phyloP scores from a whole-genome alignment of 1,140 invertebrate species.

The Spodoptera frugiperda region DNA sequence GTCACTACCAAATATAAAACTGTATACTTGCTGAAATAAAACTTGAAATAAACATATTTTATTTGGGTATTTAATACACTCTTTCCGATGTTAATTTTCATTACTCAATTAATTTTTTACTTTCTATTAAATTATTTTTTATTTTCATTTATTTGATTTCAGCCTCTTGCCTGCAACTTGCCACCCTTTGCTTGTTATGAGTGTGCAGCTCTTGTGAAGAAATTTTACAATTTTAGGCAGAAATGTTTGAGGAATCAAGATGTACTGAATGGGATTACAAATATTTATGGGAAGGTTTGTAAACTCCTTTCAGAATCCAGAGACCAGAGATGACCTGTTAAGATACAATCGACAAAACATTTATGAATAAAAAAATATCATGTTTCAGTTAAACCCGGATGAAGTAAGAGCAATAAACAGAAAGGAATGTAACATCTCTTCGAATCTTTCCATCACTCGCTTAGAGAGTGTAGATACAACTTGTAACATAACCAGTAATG shows the following conservation, averaged over 20 bases:
- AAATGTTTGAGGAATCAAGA: conserved; percentile 65
- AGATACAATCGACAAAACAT: too few species aligned
- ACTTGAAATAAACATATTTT: too few species aligned
- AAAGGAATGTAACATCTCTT: not conserved
- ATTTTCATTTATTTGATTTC: conserved; percentile 48
- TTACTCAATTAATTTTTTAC: too few species aligned
- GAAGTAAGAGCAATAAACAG: conserved; percentile 17
- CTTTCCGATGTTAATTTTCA: too few species aligned
- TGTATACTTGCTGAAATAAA: too few species aligned
- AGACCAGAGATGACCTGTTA: too few species aligned
- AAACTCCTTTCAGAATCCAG: not conserved
- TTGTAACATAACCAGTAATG: too few species aligned
- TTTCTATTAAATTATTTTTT: too few species aligned
- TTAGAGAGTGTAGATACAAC: not conserved
- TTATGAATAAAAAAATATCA: too few species aligned
- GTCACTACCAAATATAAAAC: too few species aligned
- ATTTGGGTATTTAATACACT: too few species aligned
- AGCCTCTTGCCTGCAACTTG: conserved; percentile 57
- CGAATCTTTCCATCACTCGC: not conserved
- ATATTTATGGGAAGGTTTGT: conserved; percentile 60
- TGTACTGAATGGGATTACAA: conserved; percentile 58
- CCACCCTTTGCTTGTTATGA: conserved; percentile 69
- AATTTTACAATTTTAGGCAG: conserved; percentile 66
- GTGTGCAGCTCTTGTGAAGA: conserved; percentile 67
- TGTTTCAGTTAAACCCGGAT: not conserved